Percentiles rank a stretch among this genome's conserved stretches.
phyloP scores from a whole-genome alignment of 2,113 vertebrate genomes.

The Sminthopsis crassicaudata region DNA sequence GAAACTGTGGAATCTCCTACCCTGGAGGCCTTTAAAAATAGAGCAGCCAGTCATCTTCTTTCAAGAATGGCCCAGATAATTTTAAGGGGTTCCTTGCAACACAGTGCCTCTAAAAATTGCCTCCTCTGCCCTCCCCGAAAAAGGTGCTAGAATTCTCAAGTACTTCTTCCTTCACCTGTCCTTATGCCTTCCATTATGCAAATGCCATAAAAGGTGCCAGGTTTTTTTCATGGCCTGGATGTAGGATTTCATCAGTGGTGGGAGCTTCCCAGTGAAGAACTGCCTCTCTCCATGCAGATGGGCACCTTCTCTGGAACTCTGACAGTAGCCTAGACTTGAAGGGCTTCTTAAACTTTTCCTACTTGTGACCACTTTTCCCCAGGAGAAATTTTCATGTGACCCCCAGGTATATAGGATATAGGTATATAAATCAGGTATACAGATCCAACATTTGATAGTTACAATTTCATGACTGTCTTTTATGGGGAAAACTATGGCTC shows the following conservation, averaged over 20 bases:
- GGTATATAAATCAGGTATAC: too few species aligned
- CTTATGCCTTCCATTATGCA: neutral
- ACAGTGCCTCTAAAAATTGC: neutral
- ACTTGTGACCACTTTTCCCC: too few species aligned
- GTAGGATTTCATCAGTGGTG: neutral
- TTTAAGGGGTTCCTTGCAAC: slow-evolving; percentile 23
- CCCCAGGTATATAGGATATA: too few species aligned
- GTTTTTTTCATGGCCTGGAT: neutral
- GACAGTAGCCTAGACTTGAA: neutral
- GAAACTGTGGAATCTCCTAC: neutral
- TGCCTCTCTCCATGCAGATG: neutral
- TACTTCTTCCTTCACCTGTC: neutral
- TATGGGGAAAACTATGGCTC: too few species aligned
- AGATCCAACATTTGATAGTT: too few species aligned
- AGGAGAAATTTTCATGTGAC: too few species aligned
- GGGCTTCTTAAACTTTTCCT: too few species aligned
- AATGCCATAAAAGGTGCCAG: neutral
- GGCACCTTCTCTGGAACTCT: neutral
- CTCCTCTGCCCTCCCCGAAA: neutral
- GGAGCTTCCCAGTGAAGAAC: neutral
- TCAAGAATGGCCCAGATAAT: neutral
- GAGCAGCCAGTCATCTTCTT: neutral
- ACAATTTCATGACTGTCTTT: too few species aligned
- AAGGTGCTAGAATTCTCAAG: neutral
- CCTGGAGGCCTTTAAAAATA: neutral